phyloP scores from a whole-genome alignment of 2,113 vertebrate species.

The Bambusicola thoracicus region DNA sequence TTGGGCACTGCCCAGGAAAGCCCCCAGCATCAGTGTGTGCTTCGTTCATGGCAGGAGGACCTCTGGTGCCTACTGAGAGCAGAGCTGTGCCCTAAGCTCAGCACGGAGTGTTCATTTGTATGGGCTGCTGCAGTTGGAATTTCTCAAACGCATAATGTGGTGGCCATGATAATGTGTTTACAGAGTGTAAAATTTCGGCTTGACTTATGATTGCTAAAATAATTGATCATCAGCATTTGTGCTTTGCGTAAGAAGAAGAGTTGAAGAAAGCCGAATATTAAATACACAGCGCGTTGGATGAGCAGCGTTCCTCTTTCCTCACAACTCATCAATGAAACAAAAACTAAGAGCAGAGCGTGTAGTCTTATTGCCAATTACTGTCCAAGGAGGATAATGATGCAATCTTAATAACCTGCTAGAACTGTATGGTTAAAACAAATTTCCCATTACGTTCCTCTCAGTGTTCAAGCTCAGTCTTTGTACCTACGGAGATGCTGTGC shows the following conservation, averaged over 20 bases:
- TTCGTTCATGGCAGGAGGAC: background rate
- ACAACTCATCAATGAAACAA: conserved; percentile 41
- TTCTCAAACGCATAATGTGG: conserved; percentile 35
- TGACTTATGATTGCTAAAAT: conserved; percentile 54
- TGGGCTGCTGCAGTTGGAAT: conserved; percentile 36
- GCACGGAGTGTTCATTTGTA: conserved; percentile 2
- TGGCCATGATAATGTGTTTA: conserved; percentile 57
- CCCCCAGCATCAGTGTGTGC: background rate
- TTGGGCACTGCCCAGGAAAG: background rate
- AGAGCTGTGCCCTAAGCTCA: conserved; percentile 8
- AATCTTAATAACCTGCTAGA: conserved; percentile 43
- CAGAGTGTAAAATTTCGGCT: conserved; percentile 53
- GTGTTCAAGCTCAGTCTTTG: conserved; percentile 18
- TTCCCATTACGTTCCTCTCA: conserved; percentile 27
- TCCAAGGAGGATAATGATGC: conserved; percentile 50
- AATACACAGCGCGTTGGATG: conserved; percentile 32
- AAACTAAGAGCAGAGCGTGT: background rate
- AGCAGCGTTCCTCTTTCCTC: conserved; percentile 5
- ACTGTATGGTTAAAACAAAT: conserved; percentile 41
- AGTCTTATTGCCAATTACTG: conserved; percentile 52
- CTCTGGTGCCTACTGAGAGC: background rate
- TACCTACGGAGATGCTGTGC: background rate
- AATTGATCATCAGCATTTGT: conserved; percentile 58
- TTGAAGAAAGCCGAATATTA: conserved; percentile 32
- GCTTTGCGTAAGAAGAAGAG: conserved; percentile 23